Conservation (phyloP, 2,888 invertebrate genomes). For the Eubasilissa splendida region DNA sequence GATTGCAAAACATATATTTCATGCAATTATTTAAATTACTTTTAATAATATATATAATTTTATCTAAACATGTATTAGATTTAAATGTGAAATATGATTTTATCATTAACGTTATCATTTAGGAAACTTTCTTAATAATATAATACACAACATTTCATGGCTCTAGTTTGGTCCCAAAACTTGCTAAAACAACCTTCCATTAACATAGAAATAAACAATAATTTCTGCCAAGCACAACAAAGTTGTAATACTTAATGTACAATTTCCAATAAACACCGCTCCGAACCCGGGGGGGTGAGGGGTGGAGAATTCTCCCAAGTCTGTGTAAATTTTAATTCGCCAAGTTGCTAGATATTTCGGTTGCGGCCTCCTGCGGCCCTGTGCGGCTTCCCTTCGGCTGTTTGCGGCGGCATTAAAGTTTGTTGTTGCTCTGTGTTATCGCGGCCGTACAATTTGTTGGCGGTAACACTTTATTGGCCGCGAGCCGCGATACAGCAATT, state of each 20-base stretch:
- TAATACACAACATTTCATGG: too few relatives aligned
- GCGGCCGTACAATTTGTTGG: background rate
- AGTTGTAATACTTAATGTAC: conserved; percentile 14
- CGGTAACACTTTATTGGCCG: conserved; percentile 5
- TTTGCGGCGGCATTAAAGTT: conserved; percentile 1
- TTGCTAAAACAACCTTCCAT: background rate
- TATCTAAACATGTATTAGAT: too few relatives aligned
- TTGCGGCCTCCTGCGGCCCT: background rate
- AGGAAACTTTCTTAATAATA: too few relatives aligned
- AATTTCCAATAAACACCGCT: conserved; percentile 19
- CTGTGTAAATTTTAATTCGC: conserved; percentile 23
- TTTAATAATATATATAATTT: too few relatives aligned
- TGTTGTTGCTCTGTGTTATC: background rate
- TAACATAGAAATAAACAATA: conserved; percentile 1
- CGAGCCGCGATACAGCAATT: conserved; percentile 5
- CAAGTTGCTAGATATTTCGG: conserved; percentile 15
- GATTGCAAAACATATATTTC: too few relatives aligned
- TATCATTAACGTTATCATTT: too few relatives aligned
- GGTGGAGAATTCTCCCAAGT: background rate
- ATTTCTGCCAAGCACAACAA: conserved; percentile 18
- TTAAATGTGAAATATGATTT: too few relatives aligned
- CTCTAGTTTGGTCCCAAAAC: background rate
- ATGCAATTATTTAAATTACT: too few relatives aligned
- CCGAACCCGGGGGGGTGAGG: background rate
- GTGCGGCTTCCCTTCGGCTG: background rate